Base-by-base conservation (phyloP, 2,113 vertebrate species). In the Salvelinus fontinalis region DNA sequence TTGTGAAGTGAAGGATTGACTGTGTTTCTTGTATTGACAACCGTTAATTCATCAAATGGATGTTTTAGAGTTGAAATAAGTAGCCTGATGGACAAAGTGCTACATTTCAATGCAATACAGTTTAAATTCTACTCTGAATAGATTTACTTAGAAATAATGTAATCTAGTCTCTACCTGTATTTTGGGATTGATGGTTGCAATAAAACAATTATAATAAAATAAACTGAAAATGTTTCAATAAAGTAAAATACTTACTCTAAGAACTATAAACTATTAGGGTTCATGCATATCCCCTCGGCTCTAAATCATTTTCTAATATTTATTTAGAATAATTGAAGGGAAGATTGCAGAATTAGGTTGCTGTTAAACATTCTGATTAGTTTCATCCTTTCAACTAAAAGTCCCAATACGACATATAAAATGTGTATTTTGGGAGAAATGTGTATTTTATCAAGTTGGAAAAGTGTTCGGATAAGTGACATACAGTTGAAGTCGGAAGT, bases 31-130 rank as follows among this genome's bases (percentile, higher is more conserved):
- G 16, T 7, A 62, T 22, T 29, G 70, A 70, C 73, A 67, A 49
- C 24, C 44, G 20, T 14, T 14, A 18, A 82, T 75, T 70, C 68
- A 27, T 74, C 62, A 81, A 77, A 75, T 39, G 29, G 79, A 65
- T 8, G 48, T 34, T 12, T 5, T 34, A 3, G 39, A 44, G 9
- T 4, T 34, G 13, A 29, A 29, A 29, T 7, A 4, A 67, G 4
- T 9, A 64, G 20, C 9, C 60, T 24, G n/a, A 64, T 7, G 60
- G 22, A 64, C 13, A 20, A 64, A n/a, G n/a, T 9, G 60, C 18
- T 64, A 9, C 16, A 64, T 64, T 64, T 20, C 60, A 18, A 64
- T 64, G 18, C 22, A 57, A 13, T 5, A 4, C 51, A 20, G 16
- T 57, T 6, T 57, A 20, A 57, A 57, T 9, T 39, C 39, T 39